A percentile compares a stretch with the other conserved stretches of the same genome.
Conservation (phyloP, 2,797 vertebrate genomes). For the Gobionotothen gibberifrons region DNA sequence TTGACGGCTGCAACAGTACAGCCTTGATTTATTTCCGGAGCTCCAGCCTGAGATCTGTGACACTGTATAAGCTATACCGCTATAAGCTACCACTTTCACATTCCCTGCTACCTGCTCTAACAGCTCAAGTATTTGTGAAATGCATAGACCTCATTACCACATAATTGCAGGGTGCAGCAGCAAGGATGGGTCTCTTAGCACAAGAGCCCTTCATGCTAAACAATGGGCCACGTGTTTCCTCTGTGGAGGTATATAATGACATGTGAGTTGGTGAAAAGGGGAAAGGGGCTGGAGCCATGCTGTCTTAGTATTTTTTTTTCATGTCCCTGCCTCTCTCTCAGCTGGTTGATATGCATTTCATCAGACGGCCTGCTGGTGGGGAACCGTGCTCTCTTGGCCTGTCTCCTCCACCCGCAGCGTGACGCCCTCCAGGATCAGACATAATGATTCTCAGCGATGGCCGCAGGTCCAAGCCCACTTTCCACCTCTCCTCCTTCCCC, state of each 20-base stretch:
- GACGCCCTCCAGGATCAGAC: slow-evolving; percentile 50
- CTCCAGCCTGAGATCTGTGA: slow-evolving; percentile 4
- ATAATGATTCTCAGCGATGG: slow-evolving; percentile 64
- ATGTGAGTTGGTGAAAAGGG: slow-evolving; percentile 44
- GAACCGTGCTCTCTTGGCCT: slow-evolving; percentile 54
- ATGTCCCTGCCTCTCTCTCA: slow-evolving; percentile 26
- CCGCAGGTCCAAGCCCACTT: slow-evolving; percentile 65
- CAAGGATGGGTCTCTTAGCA: slow-evolving; percentile 50
- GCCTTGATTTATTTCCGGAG: slow-evolving; percentile 41
- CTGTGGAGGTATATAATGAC: slow-evolving; percentile 55
- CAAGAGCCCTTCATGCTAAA: slow-evolving; percentile 64
- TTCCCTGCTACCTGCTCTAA: slow-evolving; percentile 31
- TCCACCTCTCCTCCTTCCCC: slow-evolving; percentile 52
- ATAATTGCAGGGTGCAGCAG: slow-evolving; percentile 63
- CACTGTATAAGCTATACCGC: not conserved
- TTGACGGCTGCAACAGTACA: slow-evolving; percentile 17
- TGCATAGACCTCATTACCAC: slow-evolving; percentile 58
- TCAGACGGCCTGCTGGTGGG: slow-evolving; percentile 59
- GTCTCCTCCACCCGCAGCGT: slow-evolving; percentile 45
- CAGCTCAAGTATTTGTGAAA: slow-evolving; percentile 46
- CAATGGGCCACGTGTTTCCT: slow-evolving; percentile 59
- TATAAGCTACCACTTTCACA: not conserved
- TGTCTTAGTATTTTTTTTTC: slow-evolving; percentile 44
- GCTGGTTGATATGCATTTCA: slow-evolving; percentile 73
- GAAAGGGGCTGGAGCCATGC: slow-evolving; percentile 49